Conservation (phyloP, 2,888 invertebrate species). For the Uloborus plumipes region DNA sequence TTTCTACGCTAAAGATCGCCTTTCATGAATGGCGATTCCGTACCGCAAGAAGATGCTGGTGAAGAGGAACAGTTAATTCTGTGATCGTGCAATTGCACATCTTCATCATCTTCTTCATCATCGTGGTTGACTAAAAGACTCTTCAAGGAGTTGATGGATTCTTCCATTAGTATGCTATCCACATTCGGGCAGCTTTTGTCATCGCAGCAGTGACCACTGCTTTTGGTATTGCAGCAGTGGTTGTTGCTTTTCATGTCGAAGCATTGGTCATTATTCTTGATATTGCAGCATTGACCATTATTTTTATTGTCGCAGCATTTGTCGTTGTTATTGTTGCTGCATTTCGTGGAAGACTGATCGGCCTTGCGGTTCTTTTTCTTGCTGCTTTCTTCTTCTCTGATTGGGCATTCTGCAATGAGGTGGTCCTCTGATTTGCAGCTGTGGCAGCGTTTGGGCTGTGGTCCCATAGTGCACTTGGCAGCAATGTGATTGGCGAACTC, state of each 20-base stretch:
- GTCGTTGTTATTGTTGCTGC: constrained; percentile 48
- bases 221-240: constrained; percentile 37
- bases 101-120: constrained; percentile 54
- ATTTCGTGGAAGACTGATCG: background rate
- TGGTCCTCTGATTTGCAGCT: constrained; percentile 90
- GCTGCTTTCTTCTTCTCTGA: constrained; percentile 66
- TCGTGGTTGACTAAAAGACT: constrained; percentile 11
- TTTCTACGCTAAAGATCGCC: constrained; percentile 29
- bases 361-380: constrained; percentile 25
- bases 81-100: constrained; percentile 51
- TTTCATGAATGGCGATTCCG: constrained; percentile 36
- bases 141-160: constrained; percentile 14
- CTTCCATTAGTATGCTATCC: background rate
- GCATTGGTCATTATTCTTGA: constrained; percentile 19
- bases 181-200: constrained; percentile 5
- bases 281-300: constrained; percentile 20
- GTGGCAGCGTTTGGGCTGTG: constrained; percentile 92
- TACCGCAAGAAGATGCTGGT: constrained; percentile 43
- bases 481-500: constrained; percentile 94
- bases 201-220: background rate
- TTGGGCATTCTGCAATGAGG: constrained; percentile 89
- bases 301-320: constrained; percentile 9
- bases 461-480: constrained; percentile 87
- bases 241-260: background rate
- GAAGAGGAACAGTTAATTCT: constrained; percentile 54